Base-by-base conservation (phyloP, 2,113 vertebrate species). In the Leptosomus discolor region DNA sequence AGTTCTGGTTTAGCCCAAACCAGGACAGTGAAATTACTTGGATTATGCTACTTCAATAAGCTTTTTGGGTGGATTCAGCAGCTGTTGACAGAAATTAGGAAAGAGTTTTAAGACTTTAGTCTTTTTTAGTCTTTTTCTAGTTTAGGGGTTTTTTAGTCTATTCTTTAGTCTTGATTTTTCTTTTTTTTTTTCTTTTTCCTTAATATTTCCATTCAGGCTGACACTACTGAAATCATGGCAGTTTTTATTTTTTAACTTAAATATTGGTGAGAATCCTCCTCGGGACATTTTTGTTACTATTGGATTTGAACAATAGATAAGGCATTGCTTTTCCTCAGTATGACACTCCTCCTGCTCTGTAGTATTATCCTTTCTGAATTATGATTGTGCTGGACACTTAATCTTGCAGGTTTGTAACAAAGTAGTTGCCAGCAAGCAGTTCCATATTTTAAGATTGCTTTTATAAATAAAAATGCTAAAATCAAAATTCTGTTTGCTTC, bases 381-480 rank as follows among this genome's bases (percentile, higher is more conserved):
- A 51, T 15, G 23, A 48, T 37, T 0, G 0, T 19, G 50, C 20
- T 30, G 22, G 67, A 69, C 37, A 23, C 21, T 79, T 39, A 27
- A 17, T 68, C 19, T 89, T 80, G 11, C 29, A 69, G 58, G 18
- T n/a, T 88, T 69, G 11, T 69, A 70, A 41, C 29, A 68, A 43
- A 22, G 29, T 29, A 69, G 16, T 43, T 90, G 19, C 50, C 30
- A 50, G 48, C 32, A 61, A 83, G 12, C 26, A 61, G 12, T 15
- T 88, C 11, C 1, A 1, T 63, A n/a, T 80, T 94, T 91, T 86
- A 80, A 57, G 58, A 61, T 21, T n/a, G 5, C 19, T 80, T 82
- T 90, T 82, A 37, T 51, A 73, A 76, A 16, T 50, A 75, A n/a
- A 87, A 82, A 37, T 27, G 9, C 34, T 71, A 27, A 85, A 90